Conservation (phyloP, 1,140 invertebrate species). For the Apolygus lucorum region DNA sequence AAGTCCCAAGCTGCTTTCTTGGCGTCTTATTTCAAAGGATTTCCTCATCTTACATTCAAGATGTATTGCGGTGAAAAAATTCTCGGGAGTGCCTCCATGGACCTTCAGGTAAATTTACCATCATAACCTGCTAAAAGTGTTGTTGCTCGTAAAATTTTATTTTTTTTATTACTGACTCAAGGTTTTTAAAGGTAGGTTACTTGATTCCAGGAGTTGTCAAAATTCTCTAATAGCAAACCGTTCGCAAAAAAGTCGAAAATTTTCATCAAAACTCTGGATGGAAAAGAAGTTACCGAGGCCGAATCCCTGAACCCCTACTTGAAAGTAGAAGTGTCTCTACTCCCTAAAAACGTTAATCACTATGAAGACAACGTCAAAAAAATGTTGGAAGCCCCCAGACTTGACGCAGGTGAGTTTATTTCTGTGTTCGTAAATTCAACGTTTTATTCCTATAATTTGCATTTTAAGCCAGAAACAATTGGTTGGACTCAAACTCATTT, state of each 20-base stretch:
- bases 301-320: constrained; percentile 11
- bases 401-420: not conserved
- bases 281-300: constrained; percentile 9
- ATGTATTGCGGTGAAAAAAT: constrained; percentile 20
- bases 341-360: constrained; percentile 1
- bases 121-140: not conserved
- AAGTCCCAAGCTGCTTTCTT: constrained; percentile 22
- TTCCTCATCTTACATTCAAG: constrained; percentile 20
- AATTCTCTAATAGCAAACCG: not conserved
- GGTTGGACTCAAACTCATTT: no score
- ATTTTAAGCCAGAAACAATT: no score
- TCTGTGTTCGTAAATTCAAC: no score
- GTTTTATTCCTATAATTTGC: no score
- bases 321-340: not conserved
- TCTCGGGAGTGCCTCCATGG: constrained; percentile 20
- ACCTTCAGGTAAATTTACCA: constrained; percentile 20
- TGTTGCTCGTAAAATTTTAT: no score
- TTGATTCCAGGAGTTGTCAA: not conserved
- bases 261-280: constrained; percentile 9
- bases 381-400: constrained; percentile 5
- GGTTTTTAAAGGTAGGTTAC: no score
- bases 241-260: constrained; percentile 8
- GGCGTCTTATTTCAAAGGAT: constrained; percentile 26
- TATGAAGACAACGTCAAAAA: constrained; percentile 3
- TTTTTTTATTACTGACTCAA: not conserved